These are phyloP conservation scores for Nebria ingens DNA, from an alignment of 1,140 invertebrate genomes.

Conservation along the genomic window DNA sequence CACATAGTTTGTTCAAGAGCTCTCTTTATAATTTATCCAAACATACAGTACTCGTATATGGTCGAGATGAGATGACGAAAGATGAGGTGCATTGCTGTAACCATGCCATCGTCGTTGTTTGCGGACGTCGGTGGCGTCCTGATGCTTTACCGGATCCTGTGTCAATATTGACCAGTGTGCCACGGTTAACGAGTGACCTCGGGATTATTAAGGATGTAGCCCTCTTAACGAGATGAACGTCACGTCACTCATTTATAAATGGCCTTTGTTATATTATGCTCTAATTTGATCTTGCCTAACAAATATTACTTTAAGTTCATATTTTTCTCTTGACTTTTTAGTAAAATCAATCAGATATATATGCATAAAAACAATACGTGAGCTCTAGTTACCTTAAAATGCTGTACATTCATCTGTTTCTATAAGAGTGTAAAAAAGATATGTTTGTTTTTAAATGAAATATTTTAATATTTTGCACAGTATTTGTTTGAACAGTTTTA, in stretches of 20 bases:
- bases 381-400: too few relatives aligned
- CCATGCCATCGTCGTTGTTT: not conserved
- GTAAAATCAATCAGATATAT: too few relatives aligned
- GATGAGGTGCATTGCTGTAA: not conserved
- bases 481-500: too few relatives aligned
- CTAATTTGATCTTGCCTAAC: too few relatives aligned
- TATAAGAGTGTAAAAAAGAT: too few relatives aligned
- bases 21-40: conserved; percentile 7
- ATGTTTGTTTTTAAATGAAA: too few relatives aligned
- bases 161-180: not conserved
- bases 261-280: not conserved
- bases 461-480: too few relatives aligned
- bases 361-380: too few relatives aligned
- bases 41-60: not conserved
- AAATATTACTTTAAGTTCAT: too few relatives aligned
- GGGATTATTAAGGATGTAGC: conserved; percentile 3
- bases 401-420: too few relatives aligned
- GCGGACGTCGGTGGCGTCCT: not conserved
- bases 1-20: not conserved
- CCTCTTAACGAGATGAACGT: not conserved
- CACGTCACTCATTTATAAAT: not conserved
- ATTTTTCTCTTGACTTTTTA: too few relatives aligned
- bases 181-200: not conserved
- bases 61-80: not conserved
- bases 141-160: conserved; percentile 4